Conservation (phyloP, 2,113 vertebrate genomes). For the Hoplias malabaricus region DNA sequence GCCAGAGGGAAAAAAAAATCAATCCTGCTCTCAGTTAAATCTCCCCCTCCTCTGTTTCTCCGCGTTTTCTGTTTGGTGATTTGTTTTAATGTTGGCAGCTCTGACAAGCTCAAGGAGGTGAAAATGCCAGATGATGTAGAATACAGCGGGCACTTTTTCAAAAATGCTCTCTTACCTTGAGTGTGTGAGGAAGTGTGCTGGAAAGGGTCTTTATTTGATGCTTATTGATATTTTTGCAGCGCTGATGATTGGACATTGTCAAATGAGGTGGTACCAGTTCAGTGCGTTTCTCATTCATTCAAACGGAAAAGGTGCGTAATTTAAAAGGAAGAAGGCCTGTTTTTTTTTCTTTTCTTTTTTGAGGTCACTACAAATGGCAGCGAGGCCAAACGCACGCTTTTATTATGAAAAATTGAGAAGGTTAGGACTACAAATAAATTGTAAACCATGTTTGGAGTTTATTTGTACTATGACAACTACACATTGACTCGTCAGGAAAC, state of each 20-base stretch:
- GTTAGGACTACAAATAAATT: not conserved
- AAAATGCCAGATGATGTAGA: conserved; percentile 45
- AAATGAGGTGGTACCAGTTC: conserved; percentile 14
- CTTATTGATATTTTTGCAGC: conserved; percentile 19
- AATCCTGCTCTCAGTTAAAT: conserved; percentile 49
- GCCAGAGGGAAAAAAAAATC: conserved; percentile 38
- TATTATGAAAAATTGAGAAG: not conserved
- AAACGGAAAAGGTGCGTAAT: conserved; percentile 23
- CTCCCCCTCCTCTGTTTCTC: conserved; percentile 37
- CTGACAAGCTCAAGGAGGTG: conserved; percentile 47
- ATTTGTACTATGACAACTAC: conserved; percentile 10
- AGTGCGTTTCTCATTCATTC: conserved; percentile 22
- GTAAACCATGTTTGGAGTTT: not conserved
- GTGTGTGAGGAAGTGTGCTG: conserved; percentile 10
- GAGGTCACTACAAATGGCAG: not conserved
- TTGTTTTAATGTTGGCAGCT: conserved; percentile 53
- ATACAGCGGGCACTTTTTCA: conserved; percentile 39
- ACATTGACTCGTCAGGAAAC: conserved; percentile 33
- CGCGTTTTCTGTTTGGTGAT: conserved; percentile 38
- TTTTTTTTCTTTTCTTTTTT: conserved; percentile 5
- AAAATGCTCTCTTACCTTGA: conserved; percentile 29
- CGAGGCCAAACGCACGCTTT: conserved; percentile 3
- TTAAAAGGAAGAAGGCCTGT: conserved; percentile 1
- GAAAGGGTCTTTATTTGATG: conserved; percentile 12
- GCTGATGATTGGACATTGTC: conserved; percentile 25